Percentiles rank a stretch among this genome's conserved stretches.
Conservation (phyloP, 2,113 vertebrate species). For the Pseudopodoces humilis region DNA sequence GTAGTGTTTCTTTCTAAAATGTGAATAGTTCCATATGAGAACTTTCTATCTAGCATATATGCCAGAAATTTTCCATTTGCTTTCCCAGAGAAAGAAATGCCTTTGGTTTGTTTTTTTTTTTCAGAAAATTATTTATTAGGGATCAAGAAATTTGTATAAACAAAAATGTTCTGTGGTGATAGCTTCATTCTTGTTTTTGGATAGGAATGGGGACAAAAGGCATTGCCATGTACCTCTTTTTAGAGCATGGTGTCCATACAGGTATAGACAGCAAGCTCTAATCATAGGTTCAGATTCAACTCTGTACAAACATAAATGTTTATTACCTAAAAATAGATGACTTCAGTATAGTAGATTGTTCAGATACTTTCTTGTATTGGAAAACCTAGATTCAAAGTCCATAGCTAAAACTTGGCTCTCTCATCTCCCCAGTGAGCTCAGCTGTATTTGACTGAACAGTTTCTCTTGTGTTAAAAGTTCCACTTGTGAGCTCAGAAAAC, state of each 20-base stretch:
- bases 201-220: not conserved
- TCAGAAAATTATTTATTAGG: not conserved
- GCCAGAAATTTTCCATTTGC: not conserved
- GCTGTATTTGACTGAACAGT: not conserved
- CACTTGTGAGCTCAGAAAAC: not conserved
- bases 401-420: not conserved
- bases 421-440: not conserved
- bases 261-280: not conserved
- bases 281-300: not conserved
- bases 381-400: not conserved
- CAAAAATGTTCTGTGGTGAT: not conserved
- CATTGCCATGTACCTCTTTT: fast-evolving
- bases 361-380: not conserved
- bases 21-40: not conserved
- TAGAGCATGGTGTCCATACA: not conserved
- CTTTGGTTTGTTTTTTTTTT: not conserved
- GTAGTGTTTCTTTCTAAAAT: not conserved
- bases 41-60: not conserved
- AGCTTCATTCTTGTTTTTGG: not conserved
- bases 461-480: not conserved
- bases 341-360: not conserved
- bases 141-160: not conserved
- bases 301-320: not conserved
- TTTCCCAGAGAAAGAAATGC: not conserved
- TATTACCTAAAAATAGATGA: not conserved